These are phyloP conservation scores for Podarcis lilfordi DNA, from an alignment of 2,797 vertebrate genomes.

Conservation along the genomic window DNA sequence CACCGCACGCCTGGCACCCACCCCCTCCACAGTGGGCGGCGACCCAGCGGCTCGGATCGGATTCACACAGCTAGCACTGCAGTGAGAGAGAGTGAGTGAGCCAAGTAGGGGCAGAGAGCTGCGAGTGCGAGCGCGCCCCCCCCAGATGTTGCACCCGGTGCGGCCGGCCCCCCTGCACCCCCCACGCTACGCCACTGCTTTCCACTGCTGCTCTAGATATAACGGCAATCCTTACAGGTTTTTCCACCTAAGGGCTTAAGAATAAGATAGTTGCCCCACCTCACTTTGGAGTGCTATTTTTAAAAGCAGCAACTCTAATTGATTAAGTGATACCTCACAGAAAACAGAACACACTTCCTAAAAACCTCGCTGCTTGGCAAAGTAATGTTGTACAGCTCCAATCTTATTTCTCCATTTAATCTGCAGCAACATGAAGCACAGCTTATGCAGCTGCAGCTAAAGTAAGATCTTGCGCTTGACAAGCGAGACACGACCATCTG, in stretches of 20 bases:
- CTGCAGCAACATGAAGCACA: not conserved
- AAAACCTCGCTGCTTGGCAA: not conserved
- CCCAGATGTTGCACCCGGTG: too few species aligned
- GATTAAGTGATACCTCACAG: not conserved
- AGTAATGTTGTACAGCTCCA: not conserved
- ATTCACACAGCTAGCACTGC: too few species aligned
- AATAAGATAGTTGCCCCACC: not conserved
- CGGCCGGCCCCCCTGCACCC: too few species aligned
- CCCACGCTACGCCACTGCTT: too few species aligned
- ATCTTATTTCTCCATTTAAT: constrained; percentile 5
- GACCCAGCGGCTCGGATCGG: too few species aligned
- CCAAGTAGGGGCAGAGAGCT: too few species aligned
- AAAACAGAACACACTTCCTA: not conserved
- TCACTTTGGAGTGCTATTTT: not conserved
- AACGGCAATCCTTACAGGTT: not conserved
- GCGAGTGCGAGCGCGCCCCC: too few species aligned
- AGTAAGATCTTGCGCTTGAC: not conserved
- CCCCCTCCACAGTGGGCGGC: too few species aligned
- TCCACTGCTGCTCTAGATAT: not conserved
- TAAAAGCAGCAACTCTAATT: not conserved
- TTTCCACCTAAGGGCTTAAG: not conserved
- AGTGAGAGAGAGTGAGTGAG: too few species aligned
- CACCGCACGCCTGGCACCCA: too few species aligned
- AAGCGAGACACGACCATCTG: not conserved
- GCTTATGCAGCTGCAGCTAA: not conserved